Evolutionary conservation across 2,113 vertebrate species (phyloP).

Genomic region (Phrynosoma blainvillii): DNA sequence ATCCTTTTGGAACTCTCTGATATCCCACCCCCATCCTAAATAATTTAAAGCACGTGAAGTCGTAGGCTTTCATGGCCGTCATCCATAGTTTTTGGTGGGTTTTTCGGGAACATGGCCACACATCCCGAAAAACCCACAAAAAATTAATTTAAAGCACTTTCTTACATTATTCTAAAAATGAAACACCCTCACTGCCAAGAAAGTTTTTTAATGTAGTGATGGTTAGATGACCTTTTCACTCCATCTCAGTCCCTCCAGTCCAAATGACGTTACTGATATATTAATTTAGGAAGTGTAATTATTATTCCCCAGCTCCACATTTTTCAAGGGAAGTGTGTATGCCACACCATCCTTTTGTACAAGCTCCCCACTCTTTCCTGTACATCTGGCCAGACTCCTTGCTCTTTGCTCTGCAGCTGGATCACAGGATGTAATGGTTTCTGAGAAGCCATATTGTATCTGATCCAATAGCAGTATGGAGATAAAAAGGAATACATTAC

Average conservation of each 20-base stretch:
- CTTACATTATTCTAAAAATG: background rate
- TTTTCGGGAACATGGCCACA: too few species aligned
- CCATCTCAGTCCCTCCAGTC: background rate
- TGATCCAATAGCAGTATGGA: background rate
- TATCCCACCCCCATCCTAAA: background rate
- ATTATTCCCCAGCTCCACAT: constrained; percentile 7
- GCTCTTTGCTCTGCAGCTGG: constrained; percentile 2
- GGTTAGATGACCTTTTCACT: background rate
- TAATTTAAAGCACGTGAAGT: background rate
- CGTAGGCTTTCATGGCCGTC: too few species aligned
- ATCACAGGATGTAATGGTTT: background rate
- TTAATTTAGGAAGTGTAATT: background rate
- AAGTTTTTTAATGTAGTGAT: background rate
- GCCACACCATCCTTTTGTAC: background rate
- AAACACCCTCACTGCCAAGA: background rate
- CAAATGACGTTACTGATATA: background rate
- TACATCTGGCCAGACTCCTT: constrained; percentile 22
- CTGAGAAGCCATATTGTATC: background rate
- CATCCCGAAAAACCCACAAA: too few species aligned
- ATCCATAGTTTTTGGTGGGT: too few species aligned
- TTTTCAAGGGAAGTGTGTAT: background rate
- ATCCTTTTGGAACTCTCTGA: too few species aligned
- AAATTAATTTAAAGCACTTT: background rate
- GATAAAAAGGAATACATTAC: background rate
- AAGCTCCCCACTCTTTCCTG: constrained; percentile 32